A percentile compares a stretch with the other conserved stretches of the same genome.
These are phyloP conservation scores for Cynopterus sphinx DNA, from an alignment of 2,797 vertebrate species.

Conservation along the genomic window DNA sequence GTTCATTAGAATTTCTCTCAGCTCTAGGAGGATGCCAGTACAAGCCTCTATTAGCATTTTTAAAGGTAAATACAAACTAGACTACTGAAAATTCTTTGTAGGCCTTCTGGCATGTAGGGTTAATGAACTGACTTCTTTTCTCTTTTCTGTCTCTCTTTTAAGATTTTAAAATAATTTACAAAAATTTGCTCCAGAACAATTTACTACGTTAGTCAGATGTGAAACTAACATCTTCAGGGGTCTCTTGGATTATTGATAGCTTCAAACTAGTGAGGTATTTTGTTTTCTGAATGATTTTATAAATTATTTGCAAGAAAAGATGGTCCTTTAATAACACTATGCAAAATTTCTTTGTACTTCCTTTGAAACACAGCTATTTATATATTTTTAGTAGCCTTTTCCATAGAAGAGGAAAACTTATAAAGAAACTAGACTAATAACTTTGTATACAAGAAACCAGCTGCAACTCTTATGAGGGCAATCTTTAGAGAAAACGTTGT, in stretches of 20 bases:
- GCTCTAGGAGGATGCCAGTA: constrained; percentile 12
- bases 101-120: not conserved
- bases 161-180: constrained; percentile 33
- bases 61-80: constrained; percentile 46
- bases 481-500: not conserved
- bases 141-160: not conserved
- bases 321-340: not conserved
- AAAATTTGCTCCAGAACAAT: constrained; percentile 18
- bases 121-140: constrained; percentile 10
- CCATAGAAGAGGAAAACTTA: not conserved
- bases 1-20: constrained; percentile 56
- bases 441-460: not conserved
- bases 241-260: constrained; percentile 24
- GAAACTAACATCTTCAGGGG: not conserved
- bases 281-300: constrained; percentile 38
- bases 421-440: not conserved
- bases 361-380: constrained; percentile 27
- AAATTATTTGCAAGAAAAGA: not conserved
- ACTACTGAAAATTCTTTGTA: constrained; percentile 34
- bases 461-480: not conserved
- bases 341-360: not conserved
- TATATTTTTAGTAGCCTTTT: not conserved
- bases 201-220: not conserved
- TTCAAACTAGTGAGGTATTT: not conserved
- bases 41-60: constrained; percentile 55